Evolutionary conservation across 2,113 vertebrate genomes (phyloP).

Genomic region (Pachycephala philippinensis): DNA sequence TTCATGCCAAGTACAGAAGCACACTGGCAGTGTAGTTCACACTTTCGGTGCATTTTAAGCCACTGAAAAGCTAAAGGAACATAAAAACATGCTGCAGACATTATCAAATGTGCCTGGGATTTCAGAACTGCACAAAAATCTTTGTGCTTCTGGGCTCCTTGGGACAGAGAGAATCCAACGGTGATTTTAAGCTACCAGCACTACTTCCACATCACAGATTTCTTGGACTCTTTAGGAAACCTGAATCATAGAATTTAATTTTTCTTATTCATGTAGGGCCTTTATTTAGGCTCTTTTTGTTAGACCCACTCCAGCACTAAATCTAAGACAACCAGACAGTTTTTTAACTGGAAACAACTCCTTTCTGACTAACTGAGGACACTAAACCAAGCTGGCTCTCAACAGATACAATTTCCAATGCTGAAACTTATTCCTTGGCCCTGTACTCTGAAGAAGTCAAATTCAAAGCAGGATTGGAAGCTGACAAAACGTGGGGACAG

Average conservation of each 20-base stretch:
- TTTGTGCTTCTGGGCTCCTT: not conserved
- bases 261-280: not conserved
- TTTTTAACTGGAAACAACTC: not conserved
- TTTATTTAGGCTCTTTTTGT: not conserved
- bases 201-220: not conserved
- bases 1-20: not conserved
- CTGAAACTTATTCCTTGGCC: not conserved
- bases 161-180: fast-evolving
- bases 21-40: not conserved
- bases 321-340: not conserved
- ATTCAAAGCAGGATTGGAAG: not conserved
- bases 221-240: not conserved
- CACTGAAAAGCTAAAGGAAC: not conserved
- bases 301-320: not conserved
- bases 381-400: not conserved
- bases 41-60: not conserved
- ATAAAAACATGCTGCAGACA: not conserved
- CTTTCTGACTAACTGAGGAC: not conserved
- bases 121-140: not conserved
- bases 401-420: not conserved
- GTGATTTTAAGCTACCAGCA: not conserved
- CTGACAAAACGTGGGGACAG: fast-evolving
- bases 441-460: not conserved
- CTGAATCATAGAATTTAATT: not conserved
- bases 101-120: not conserved